phyloP scores from a whole-genome alignment of 2,113 vertebrate species.

The Hyla sarda region DNA sequence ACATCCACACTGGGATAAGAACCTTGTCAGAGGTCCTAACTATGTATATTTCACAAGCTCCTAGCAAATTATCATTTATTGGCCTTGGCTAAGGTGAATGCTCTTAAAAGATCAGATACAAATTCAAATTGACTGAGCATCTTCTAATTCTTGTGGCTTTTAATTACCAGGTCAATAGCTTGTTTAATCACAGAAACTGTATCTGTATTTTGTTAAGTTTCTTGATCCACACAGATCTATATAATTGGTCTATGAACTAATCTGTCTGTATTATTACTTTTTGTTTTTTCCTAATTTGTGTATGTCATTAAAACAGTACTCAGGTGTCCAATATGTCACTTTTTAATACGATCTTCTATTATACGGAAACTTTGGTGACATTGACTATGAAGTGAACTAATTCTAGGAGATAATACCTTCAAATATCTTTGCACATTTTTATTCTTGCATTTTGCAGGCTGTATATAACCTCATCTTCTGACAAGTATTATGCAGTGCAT shows the following conservation, averaged over 20 bases:
- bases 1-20: neutral
- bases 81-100: neutral
- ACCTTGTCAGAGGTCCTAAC: neutral
- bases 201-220: neutral
- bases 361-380: neutral
- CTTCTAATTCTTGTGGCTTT: slow-evolving; percentile 38
- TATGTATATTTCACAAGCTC: neutral
- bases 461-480: neutral
- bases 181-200: neutral
- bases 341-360: neutral
- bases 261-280: neutral
- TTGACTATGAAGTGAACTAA: too few species aligned
- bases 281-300: neutral
- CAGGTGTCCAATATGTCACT: neutral
- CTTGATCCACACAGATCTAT: neutral
- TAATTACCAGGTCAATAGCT: slow-evolving; percentile 22
- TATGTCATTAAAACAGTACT: neutral
- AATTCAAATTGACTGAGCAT: slow-evolving; percentile 18
- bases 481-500: neutral
- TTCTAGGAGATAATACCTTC: neutral
- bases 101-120: slow-evolving; percentile 21
- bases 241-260: neutral
- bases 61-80: slow-evolving; percentile 45
- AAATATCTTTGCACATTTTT: neutral
- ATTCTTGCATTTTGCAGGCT: neutral